Conservation (phyloP, 2,888 invertebrate genomes). For the Acronicta leporina region DNA sequence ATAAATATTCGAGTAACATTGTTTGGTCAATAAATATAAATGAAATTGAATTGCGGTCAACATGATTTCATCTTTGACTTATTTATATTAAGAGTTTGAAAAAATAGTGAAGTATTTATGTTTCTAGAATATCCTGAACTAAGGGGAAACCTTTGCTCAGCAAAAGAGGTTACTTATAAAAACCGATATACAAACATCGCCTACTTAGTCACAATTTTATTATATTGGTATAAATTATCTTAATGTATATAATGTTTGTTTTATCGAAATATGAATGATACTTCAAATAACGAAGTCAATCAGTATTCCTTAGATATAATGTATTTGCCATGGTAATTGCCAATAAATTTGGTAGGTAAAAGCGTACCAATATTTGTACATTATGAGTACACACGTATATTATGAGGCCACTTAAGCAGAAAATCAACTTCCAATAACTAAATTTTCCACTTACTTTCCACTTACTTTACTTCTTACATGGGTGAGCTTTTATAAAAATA, state of each 20-base stretch:
- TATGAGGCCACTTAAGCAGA: background rate
- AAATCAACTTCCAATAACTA: slow-evolving; percentile 1
- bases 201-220: no score
- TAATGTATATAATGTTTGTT: no score
- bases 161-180: no score
- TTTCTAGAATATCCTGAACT: no score
- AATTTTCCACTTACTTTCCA: slow-evolving; percentile 12
- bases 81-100: slow-evolving; percentile 10
- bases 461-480: background rate
- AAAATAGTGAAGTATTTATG: no score
- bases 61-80: slow-evolving; percentile 21
- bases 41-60: slow-evolving; percentile 50
- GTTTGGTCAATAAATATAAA: slow-evolving; percentile 38
- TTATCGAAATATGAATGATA: no score
- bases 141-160: no score
- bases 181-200: no score
- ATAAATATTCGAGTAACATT: slow-evolving; percentile 48
- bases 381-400: no score
- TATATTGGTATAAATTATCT: no score
- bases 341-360: background rate
- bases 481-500: background rate
- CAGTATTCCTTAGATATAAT: background rate
- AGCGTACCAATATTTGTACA: background rate
- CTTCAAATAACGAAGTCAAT: background rate
- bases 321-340: background rate